A percentile compares a stretch with the other conserved stretches of the same genome.
phyloP scores from a whole-genome alignment of 2,797 vertebrate species.

The Halcyon leucocephala region DNA sequence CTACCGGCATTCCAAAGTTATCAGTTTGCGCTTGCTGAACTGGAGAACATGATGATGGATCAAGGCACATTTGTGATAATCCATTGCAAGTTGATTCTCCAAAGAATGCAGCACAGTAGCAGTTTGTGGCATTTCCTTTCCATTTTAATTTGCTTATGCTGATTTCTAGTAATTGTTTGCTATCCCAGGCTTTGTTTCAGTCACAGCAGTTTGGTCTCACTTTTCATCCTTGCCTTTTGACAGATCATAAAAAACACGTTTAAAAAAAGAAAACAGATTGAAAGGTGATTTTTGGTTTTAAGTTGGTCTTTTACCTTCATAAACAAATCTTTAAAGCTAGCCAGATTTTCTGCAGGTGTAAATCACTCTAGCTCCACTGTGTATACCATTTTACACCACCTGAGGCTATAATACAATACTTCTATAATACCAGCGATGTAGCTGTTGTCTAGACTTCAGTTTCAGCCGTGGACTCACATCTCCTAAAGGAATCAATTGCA shows the following conservation, averaged over 20 bases:
- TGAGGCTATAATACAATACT: slow-evolving; percentile 1
- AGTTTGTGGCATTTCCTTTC: slow-evolving; percentile 29
- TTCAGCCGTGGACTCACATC: neutral
- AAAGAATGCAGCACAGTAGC: slow-evolving; percentile 4
- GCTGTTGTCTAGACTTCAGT: slow-evolving; percentile 4
- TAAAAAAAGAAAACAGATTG: neutral
- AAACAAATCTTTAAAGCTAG: slow-evolving; percentile 20
- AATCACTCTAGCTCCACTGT: slow-evolving; percentile 16
- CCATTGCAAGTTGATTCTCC: slow-evolving; percentile 44
- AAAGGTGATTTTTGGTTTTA: neutral
- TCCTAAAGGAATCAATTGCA: neutral
- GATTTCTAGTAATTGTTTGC: slow-evolving; percentile 27
- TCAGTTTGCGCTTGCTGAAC: slow-evolving; percentile 61
- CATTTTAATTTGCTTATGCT: slow-evolving; percentile 56
- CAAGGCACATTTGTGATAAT: slow-evolving; percentile 48
- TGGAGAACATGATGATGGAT: slow-evolving; percentile 61
- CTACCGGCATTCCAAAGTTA: slow-evolving; percentile 47
- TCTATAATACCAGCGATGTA: slow-evolving; percentile 18
- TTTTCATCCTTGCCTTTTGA: neutral
- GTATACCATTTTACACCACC: neutral
- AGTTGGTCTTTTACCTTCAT: neutral
- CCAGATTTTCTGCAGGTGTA: slow-evolving; percentile 48
- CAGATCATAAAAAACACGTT: neutral
- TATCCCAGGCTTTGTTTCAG: neutral
- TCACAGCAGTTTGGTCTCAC: neutral